phyloP scores from a whole-genome alignment of 2,113 vertebrate species.

The Sylvicapra grimmia region DNA sequence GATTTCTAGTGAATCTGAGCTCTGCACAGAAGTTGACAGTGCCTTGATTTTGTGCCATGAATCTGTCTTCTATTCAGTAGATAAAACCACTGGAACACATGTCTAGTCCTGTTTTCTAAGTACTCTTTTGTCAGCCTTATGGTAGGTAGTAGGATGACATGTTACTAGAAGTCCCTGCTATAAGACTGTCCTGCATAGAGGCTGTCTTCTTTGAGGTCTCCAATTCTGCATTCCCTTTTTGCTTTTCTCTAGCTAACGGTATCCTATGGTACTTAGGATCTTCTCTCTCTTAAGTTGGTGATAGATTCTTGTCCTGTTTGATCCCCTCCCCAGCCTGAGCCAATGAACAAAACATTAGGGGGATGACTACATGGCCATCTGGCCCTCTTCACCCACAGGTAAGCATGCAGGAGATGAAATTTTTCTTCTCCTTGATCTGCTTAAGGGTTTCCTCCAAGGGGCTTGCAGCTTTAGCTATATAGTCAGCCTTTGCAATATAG shows the following conservation, averaged over 20 bases:
- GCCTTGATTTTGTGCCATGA: not conserved
- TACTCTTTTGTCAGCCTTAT: not conserved
- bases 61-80: not conserved
- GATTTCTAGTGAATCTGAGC: not conserved
- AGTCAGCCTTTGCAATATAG: not conserved
- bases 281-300: not conserved
- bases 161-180: not conserved
- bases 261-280: not conserved
- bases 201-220: not conserved
- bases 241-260: not conserved
- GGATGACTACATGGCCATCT: not conserved
- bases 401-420: not conserved
- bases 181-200: not conserved
- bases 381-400: not conserved
- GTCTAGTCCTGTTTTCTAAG: not conserved
- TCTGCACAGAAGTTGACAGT: not conserved
- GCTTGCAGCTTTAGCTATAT: not conserved
- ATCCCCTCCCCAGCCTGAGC: not conserved
- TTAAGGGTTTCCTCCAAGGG: not conserved
- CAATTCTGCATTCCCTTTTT: not conserved
- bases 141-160: not conserved
- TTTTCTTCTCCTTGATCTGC: not conserved
- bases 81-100: not conserved
- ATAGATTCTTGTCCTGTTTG: not conserved
- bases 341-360: not conserved